Conservation (phyloP, 2,888 invertebrate genomes). For the Dromius quadrimaculatus region DNA sequence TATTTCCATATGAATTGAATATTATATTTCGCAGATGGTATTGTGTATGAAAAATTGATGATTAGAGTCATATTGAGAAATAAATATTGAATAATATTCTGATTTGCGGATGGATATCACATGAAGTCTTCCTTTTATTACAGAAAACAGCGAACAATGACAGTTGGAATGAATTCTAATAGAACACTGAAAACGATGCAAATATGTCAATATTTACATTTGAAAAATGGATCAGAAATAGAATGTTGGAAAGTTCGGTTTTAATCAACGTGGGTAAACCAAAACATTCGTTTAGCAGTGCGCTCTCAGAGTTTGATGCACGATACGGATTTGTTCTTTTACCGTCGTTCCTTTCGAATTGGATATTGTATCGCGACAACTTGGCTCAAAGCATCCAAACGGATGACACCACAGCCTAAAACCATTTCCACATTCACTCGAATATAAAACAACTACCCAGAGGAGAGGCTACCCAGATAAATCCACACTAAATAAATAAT, state of each 20-base stretch:
- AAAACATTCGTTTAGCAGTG: too few species aligned
- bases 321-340: neutral
- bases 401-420: neutral
- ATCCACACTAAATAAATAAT: slow-evolving; percentile 10
- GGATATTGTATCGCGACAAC: slow-evolving; percentile 4
- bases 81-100: too few species aligned
- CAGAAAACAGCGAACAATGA: too few species aligned
- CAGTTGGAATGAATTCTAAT: too few species aligned
- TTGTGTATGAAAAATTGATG: too few species aligned
- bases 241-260: neutral
- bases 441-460: slow-evolving; percentile 1
- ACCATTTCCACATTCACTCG: neutral
- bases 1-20: too few species aligned
- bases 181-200: too few species aligned
- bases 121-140: too few species aligned
- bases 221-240: neutral
- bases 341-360: neutral
- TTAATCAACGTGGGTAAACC: slow-evolving; percentile 13
- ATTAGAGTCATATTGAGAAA: too few species aligned
- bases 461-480: neutral
- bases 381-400: neutral
- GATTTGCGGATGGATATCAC: too few species aligned
- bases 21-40: too few species aligned
- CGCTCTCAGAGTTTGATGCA: neutral
- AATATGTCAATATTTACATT: too few species aligned